Base-by-base conservation (phyloP, 1,140 invertebrate species). In the Procambarus virginalis region DNA sequence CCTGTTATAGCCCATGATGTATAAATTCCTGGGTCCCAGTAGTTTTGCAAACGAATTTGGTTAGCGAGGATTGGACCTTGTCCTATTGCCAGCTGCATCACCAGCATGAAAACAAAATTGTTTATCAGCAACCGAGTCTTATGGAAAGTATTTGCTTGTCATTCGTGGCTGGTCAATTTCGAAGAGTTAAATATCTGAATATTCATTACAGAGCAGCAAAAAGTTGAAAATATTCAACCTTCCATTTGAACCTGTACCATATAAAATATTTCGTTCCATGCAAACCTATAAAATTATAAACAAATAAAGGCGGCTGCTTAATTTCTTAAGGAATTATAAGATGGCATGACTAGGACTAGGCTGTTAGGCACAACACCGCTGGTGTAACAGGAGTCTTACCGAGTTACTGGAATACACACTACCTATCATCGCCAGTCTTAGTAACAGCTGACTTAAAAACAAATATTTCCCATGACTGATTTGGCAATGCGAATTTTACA, bases 281-380 rank as follows among this genome's bases (percentile, higher is more conserved):
- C 12, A 55, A 8, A 55, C 12, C 1, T 12, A 55, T 12, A 55
- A 55, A 55, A 55, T 55, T 55, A 55, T 55, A 55, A 55, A 9
- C 17, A 22, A 68, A 68, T 34, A 2, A 70, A 12, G 22, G 45
- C 12, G 80, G 64, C 22, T 48, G 34, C 68, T 45, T 49, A 22
- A n/a, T 55, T 75, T 84, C 48, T 49, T 48, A 84, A 34, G 22
- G 14, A 73, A 73, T 34, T 45, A 49, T 46, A 73, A 84, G 73
- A 22, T 48, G 51, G 64, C 60, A 84, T 84, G 81, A 84, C 64
- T 73, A 84, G 82, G 82, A 46, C n/a, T 45, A 49, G 68, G n/a
- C n/a, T 20, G 10, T 34, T 2, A 3, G 22, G 51, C 12, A 55
- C 51, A 55, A 55, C 51, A 8, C 51, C 51, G 12, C 51, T 12